phyloP scores from a whole-genome alignment of 1,140 invertebrate species.

The Epicauta chinensis region DNA sequence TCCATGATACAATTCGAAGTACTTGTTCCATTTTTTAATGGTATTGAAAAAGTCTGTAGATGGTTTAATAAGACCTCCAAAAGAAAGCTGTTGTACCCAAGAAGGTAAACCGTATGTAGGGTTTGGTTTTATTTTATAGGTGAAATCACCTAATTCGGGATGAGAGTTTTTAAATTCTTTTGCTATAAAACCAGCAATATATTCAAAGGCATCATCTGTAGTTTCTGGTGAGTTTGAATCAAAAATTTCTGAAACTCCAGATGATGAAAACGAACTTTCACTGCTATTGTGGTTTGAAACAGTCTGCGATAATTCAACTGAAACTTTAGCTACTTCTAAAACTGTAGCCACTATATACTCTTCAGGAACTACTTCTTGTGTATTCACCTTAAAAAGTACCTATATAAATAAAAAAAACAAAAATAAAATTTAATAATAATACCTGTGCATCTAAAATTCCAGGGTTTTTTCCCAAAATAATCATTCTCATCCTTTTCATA shows the following conservation, averaged over 20 bases:
- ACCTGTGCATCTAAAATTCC: not conserved
- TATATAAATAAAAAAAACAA: no score
- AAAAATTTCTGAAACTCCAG: not conserved
- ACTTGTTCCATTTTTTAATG: no score
- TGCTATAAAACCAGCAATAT: constrained; percentile 2
- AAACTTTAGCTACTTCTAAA: not conserved
- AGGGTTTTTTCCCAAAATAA: constrained; percentile 2
- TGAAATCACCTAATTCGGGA: not conserved
- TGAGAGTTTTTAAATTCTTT: constrained; percentile 3
- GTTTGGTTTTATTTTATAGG: not conserved
- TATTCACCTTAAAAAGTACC: no score
- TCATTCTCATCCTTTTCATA: constrained; percentile 1
- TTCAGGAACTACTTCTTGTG: no score
- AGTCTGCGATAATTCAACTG: not conserved
- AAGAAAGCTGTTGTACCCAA: constrained; percentile 5
- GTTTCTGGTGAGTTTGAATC: not conserved
- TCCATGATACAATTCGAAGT: no score
- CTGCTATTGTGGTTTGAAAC: not conserved
- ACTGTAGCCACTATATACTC: not conserved
- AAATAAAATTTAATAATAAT: no score
- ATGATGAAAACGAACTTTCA: not conserved
- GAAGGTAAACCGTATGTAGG: not conserved
- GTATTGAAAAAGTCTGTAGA: no score
- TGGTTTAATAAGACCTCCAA: constrained; percentile 2
- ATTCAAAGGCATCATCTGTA: constrained; percentile 1